These are phyloP conservation scores for Spisula subtruncata DNA, from an alignment of 2,888 invertebrate genomes.

Conservation along the genomic window DNA sequence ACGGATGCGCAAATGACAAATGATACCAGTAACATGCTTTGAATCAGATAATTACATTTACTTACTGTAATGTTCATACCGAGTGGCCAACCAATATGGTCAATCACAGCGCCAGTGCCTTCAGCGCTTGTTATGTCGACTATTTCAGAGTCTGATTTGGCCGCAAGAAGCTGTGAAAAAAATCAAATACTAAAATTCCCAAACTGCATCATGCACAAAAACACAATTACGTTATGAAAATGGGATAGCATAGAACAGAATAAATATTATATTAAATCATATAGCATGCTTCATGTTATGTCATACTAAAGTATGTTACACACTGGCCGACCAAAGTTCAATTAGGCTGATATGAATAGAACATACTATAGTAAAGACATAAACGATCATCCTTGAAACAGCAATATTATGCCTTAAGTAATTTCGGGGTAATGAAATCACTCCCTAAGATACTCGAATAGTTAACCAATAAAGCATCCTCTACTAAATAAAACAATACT, in stretches of 20 bases:
- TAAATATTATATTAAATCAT: too few species aligned
- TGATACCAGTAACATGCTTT: background rate
- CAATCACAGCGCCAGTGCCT: slow-evolving; percentile 42
- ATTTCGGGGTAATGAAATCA: background rate
- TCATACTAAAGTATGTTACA: too few species aligned
- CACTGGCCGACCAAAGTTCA: too few species aligned
- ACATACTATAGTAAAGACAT: too few species aligned
- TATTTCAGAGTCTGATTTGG: slow-evolving; percentile 54
- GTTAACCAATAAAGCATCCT: background rate
- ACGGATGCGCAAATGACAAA: too few species aligned
- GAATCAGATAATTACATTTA: slow-evolving; percentile 17
- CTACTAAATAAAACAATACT: background rate
- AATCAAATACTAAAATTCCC: too few species aligned
- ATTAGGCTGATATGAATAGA: too few species aligned
- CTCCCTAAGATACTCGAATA: background rate
- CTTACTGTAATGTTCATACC: slow-evolving; percentile 53
- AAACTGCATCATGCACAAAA: too few species aligned
- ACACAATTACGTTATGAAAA: too few species aligned
- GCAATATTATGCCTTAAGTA: background rate
- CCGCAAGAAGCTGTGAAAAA: slow-evolving; percentile 36
- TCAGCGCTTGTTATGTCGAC: slow-evolving; percentile 2
- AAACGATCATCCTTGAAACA: background rate
- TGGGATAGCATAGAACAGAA: too few species aligned
- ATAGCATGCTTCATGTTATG: too few species aligned
- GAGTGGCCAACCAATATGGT: slow-evolving; percentile 69